A percentile compares a stretch with the other conserved stretches of the same genome.
Conservation (phyloP, 2,113 vertebrate genomes). For the Rhinoptilus africanus region DNA sequence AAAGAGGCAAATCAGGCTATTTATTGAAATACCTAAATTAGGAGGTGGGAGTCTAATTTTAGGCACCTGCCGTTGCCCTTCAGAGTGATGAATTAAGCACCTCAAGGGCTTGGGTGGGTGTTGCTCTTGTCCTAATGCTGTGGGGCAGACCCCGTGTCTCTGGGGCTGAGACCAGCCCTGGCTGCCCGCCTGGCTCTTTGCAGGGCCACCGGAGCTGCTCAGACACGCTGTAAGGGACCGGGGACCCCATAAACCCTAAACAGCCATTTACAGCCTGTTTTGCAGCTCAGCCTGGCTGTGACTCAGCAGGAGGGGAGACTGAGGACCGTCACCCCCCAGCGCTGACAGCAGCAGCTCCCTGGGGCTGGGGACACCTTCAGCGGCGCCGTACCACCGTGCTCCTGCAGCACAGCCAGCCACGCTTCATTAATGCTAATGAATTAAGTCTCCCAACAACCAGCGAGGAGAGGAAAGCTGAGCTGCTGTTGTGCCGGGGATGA, state of each 20-base stretch:
- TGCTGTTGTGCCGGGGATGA: neutral
- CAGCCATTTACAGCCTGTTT: neutral
- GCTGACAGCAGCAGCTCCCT: neutral
- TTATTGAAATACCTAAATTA: constrained; percentile 12
- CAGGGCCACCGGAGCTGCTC: neutral
- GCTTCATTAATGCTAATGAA: neutral
- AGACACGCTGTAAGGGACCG: neutral
- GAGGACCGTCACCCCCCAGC: neutral
- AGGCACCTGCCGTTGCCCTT: neutral
- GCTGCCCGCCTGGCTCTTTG: neutral
- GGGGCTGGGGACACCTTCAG: neutral
- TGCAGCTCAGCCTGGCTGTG: neutral
- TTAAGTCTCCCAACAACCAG: neutral
- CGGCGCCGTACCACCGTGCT: neutral
- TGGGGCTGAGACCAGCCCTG: neutral
- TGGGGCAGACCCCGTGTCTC: neutral
- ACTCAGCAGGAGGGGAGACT: neutral
- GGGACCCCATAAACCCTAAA: neutral
- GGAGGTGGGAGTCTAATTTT: constrained; percentile 21
- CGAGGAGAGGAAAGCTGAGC: neutral
- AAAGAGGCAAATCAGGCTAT: neutral
- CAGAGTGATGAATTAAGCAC: neutral
- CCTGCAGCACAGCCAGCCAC: neutral
- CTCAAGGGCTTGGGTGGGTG: neutral
- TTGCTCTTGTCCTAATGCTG: neutral